These are phyloP conservation scores for Hermaeophaga mercurialis DNA, from an alignment of 2,888 invertebrate species.

Conservation along the genomic window DNA sequence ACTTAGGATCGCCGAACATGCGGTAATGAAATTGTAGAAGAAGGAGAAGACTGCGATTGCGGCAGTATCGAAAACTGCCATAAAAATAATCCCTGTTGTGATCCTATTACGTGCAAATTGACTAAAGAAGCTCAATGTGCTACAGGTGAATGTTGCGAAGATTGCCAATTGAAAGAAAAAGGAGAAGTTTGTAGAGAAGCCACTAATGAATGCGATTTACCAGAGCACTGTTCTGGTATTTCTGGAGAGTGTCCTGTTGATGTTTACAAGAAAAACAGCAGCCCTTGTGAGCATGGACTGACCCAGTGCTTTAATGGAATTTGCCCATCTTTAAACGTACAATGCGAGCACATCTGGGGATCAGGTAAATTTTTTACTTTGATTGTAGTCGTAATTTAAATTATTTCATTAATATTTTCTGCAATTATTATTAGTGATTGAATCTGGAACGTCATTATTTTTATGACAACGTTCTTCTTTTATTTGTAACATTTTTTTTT, in stretches of 20 bases:
- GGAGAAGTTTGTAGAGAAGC: conserved; percentile 86
- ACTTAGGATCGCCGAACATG: conserved; percentile 67
- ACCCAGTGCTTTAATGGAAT: conserved; percentile 92
- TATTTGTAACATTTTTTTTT: too few species aligned
- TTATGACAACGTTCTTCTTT: too few species aligned
- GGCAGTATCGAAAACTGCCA: conserved; percentile 90
- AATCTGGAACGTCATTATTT: too few species aligned
- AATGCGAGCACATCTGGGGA: conserved; percentile 95
- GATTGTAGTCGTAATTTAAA: too few species aligned
- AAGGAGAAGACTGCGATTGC: conserved; percentile 98
- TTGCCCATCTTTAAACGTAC: conserved; percentile 85
- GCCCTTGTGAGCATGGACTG: conserved; percentile 71
- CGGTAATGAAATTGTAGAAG: conserved; percentile 93
- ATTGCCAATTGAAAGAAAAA: conserved; percentile 75
- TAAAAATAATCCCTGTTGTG: conserved; percentile 91
- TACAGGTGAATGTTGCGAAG: conserved; percentile 87
- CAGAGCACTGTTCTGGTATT: conserved; percentile 90
- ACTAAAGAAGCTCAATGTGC: conserved; percentile 94
- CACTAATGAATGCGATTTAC: conserved; percentile 92
- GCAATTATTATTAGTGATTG: too few species aligned
- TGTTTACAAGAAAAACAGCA: conserved; percentile 91
- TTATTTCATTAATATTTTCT: too few species aligned
- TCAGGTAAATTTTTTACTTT: too few species aligned
- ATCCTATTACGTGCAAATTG: conserved; percentile 94
- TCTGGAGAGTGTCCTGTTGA: conserved; percentile 89